Conservation (phyloP, 2,113 vertebrate genomes). For the Alligator sinensis region DNA sequence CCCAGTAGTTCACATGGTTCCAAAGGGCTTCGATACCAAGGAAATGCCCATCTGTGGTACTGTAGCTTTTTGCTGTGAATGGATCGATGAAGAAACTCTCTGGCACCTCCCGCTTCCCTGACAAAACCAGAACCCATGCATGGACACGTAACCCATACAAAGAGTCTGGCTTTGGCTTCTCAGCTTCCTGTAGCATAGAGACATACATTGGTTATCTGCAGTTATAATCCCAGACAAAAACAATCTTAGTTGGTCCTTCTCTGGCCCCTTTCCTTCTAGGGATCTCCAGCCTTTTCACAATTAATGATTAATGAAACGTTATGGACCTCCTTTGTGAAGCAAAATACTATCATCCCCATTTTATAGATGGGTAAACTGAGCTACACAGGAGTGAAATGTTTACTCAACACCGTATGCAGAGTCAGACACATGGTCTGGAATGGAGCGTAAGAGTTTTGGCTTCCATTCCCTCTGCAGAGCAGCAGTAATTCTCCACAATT, state of each 20-base stretch:
- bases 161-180: conserved; percentile 69
- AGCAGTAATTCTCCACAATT: not conserved
- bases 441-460: not conserved
- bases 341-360: not conserved
- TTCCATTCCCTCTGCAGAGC: not conserved
- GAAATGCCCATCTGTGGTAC: conserved; percentile 78
- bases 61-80: conserved; percentile 81
- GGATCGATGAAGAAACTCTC: conserved; percentile 94
- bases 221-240: not conserved
- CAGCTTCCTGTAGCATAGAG: conserved; percentile 69
- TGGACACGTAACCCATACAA: conserved; percentile 87
- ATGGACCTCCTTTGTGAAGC: not conserved
- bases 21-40: conserved; percentile 93
- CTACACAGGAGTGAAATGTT: not conserved
- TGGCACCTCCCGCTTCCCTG: conserved; percentile 84
- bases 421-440: not conserved
- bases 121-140: conserved; percentile 91
- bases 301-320: not conserved
- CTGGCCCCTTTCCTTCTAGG: not conserved
- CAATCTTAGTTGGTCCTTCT: not conserved
- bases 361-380: not conserved
- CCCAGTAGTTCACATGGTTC: conserved; percentile 93
- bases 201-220: not conserved
- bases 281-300: not conserved
- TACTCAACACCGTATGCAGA: not conserved